Evolutionary conservation across 1,140 invertebrate genomes (phyloP), one percentile per base, ranked within the genome.

Genomic region (Drosophila subpulchrella): DNA sequence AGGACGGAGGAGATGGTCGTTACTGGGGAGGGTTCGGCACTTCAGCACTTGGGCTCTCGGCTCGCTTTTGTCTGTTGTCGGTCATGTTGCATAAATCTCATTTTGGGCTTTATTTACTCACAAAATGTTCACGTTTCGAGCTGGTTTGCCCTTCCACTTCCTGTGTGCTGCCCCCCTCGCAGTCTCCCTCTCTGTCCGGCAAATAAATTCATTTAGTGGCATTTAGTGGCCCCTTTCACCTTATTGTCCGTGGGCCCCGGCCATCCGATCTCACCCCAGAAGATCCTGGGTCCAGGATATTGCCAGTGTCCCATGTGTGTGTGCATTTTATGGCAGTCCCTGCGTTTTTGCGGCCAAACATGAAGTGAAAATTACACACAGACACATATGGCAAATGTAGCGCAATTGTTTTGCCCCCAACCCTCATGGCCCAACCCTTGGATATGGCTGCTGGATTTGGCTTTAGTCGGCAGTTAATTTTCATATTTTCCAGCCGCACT

Each of bases 11-110:
- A 20, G 20, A 20, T 20, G 20, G 20, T 0, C 20, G 20, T 20
- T 20, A 20, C 20, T 20, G 74, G 20, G 42, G 17, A 30, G 59
- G 60, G 59, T 34, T 36, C 75, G 72, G 66, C 81, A 89, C 84
- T 88, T 89, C 80, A 88, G 83, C 83, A 79, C 84, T 88, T 83
- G 83, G 75, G 78, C 78, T 72, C 66, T 74, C 48, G 50, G 60
- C 3, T 71, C 72, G 72, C 71, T 74, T 75, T 75, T 61, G 71
- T 65, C 41, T 76, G 79, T 86, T 86, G 83, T 86, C 82, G 84
- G 84, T 89, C 84, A 88, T 89, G 84, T 89, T 89, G 85, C 84
- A 89, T 89, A 89, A 89, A 89, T 89, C 84, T 89, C 84, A 89
- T 89, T 89, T 89, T 71, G 75, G 84, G 84, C 81, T 89, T 89